Conservation (phyloP, 1,140 invertebrate genomes). For the Rhagoletis zephyria region DNA sequence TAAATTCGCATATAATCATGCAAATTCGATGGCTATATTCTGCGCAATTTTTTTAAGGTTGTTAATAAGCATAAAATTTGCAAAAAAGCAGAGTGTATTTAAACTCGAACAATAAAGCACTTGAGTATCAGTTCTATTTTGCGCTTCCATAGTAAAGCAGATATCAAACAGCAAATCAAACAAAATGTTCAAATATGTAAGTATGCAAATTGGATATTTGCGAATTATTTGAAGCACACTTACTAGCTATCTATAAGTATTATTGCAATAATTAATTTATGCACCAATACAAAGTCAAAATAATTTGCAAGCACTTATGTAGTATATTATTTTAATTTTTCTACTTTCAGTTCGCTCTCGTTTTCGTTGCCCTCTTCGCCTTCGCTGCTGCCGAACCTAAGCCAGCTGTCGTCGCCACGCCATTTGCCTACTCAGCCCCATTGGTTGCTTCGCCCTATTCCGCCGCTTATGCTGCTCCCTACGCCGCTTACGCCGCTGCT, state of each 20-base stretch:
- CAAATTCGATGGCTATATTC: too few species aligned
- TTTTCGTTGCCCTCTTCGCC: conserved; percentile 67
- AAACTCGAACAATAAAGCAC: background rate
- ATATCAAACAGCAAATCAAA: conserved; percentile 12
- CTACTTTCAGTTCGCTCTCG: conserved; percentile 67
- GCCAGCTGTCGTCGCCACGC: conserved; percentile 63
- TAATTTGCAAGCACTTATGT: too few species aligned
- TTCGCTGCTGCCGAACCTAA: conserved; percentile 64
- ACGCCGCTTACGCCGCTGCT: conserved; percentile 49
- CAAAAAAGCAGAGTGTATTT: background rate
- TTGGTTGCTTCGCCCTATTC: conserved; percentile 59
- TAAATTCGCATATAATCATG: too few species aligned
- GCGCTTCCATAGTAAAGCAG: background rate
- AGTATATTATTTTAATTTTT: background rate
- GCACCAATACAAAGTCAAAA: too few species aligned
- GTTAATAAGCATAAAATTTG: too few species aligned
- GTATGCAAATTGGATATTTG: conserved; percentile 53
- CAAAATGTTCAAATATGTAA: conserved; percentile 73
- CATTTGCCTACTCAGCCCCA: conserved; percentile 57
- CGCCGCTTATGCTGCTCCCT: conserved; percentile 58
- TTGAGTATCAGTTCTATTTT: conserved; percentile 51
- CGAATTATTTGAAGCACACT: background rate
- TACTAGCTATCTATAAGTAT: too few species aligned
- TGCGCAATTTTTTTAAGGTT: too few species aligned
- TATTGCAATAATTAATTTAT: too few species aligned